These are phyloP conservation scores for Catharus ustulatus DNA, from an alignment of 2,797 vertebrate species.

Conservation along the genomic window DNA sequence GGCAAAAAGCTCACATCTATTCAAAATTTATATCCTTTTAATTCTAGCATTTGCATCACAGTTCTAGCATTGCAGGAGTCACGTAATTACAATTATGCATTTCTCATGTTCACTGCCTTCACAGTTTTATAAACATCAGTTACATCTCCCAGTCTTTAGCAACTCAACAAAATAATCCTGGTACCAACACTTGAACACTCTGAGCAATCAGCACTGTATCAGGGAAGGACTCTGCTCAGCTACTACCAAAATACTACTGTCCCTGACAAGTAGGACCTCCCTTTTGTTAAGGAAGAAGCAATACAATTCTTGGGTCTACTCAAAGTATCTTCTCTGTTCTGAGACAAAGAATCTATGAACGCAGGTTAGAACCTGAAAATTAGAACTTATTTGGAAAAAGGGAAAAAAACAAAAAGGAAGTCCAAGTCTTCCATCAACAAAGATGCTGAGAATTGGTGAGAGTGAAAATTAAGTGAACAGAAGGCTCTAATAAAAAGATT, in stretches of 20 bases:
- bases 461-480: background rate
- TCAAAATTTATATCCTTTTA: background rate
- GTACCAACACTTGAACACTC: background rate
- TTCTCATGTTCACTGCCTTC: background rate
- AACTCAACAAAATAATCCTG: background rate
- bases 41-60: background rate
- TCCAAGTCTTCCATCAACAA: background rate
- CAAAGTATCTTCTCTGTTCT: background rate
- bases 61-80: background rate
- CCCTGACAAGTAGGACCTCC: background rate
- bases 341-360: background rate
- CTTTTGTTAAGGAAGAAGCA: background rate
- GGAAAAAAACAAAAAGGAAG: background rate
- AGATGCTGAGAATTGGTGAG: background rate
- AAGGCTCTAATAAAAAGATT: background rate
- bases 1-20: background rate
- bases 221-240: background rate
- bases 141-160: background rate
- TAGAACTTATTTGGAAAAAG: background rate
- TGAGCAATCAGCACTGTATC: background rate
- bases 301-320: background rate
- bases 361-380: background rate
- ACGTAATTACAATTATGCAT: background rate
- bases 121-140: background rate
- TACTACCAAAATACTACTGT: background rate